Evolutionary conservation across 2,797 vertebrate species (phyloP).

Genomic region (Channallabes apus): DNA sequence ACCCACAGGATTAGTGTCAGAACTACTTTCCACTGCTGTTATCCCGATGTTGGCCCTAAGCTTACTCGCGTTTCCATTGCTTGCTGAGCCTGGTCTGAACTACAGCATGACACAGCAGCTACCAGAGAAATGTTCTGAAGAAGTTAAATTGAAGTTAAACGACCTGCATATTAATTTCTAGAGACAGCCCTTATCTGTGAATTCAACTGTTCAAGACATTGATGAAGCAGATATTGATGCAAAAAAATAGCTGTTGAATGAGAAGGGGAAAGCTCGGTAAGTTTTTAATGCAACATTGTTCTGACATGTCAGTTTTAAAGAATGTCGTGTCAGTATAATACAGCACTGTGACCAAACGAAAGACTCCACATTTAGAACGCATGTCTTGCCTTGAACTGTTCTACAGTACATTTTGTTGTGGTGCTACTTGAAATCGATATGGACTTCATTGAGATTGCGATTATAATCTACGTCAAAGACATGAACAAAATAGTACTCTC

Average conservation of each 20-base stretch:
- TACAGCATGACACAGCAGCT: not conserved
- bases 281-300: no score
- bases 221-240: not conserved
- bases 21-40: conserved; percentile 40
- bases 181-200: not conserved
- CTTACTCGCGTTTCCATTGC: not conserved
- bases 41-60: conserved; percentile 24
- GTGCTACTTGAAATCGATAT: not conserved
- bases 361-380: not conserved
- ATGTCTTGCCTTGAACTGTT: not conserved
- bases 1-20: conserved; percentile 30
- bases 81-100: not conserved
- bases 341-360: not conserved
- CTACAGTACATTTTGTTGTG: not conserved
- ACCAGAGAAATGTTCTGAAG: not conserved
- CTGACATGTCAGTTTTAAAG: not conserved
- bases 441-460: no score
- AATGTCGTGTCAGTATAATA: not conserved
- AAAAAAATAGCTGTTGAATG: not conserved
- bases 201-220: not conserved
- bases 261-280: not conserved
- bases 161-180: not conserved
- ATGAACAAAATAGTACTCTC: not conserved
- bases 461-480: not conserved
- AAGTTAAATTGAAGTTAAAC: not conserved